Evolutionary conservation across 2,888 invertebrate genomes (phyloP).

Genomic region (Eristalinus aeneus): DNA sequence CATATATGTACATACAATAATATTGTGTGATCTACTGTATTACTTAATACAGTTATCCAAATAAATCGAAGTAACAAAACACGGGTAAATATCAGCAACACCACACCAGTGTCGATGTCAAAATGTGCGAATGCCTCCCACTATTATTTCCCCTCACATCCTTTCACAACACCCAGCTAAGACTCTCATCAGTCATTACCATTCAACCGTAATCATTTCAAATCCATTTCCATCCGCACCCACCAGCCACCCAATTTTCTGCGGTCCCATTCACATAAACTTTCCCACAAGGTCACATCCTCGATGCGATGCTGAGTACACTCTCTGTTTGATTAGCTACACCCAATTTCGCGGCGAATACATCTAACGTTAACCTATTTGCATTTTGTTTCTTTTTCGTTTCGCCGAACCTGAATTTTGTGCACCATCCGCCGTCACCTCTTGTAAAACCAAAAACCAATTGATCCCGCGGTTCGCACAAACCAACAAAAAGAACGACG

Average conservation of each 20-base stretch:
- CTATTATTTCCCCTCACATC: neutral
- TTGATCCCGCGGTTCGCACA: conserved; percentile 45
- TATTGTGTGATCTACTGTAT: too few relatives aligned
- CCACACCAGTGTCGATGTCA: neutral
- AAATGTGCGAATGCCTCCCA: neutral
- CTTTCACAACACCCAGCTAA: neutral
- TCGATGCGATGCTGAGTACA: neutral
- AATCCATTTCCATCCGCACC: neutral
- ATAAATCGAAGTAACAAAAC: too few relatives aligned
- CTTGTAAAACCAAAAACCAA: conserved; percentile 30
- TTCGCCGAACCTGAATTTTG: conserved; percentile 2
- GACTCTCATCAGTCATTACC: neutral
- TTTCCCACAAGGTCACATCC: neutral
- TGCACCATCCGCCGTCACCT: conserved; percentile 1
- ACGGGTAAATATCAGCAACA: neutral
- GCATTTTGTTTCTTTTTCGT: conserved; percentile 23
- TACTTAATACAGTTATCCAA: too few relatives aligned
- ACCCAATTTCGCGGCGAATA: conserved; percentile 1
- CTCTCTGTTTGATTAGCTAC: conserved; percentile 29
- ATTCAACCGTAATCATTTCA: neutral
- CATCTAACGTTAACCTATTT: conserved; percentile 39
- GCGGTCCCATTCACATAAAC: neutral
- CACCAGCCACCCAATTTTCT: neutral
- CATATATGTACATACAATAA: too few relatives aligned
- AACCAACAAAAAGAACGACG: conserved; percentile 79